Evolutionary conservation across 2,797 vertebrate genomes (phyloP).

Genomic region (Spizella passerina): DNA sequence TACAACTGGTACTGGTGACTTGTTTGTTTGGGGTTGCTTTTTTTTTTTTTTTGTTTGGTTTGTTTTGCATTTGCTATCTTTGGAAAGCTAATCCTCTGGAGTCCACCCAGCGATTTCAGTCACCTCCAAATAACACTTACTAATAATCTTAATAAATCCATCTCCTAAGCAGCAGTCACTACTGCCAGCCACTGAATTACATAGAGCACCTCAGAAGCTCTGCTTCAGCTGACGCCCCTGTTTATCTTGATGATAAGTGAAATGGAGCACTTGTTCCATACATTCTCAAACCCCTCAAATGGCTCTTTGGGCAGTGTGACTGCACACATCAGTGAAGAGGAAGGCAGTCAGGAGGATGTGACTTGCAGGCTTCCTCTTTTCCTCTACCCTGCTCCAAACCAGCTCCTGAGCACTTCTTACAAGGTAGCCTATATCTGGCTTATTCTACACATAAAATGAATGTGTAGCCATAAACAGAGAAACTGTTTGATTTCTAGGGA

Average conservation of each 20-base stretch:
- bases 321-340: neutral
- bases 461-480: neutral
- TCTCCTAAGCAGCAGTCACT: slow-evolving; percentile 31
- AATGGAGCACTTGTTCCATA: neutral
- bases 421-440: neutral
- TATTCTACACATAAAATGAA: neutral
- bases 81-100: slow-evolving; percentile 62
- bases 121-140: slow-evolving; percentile 60
- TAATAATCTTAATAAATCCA: slow-evolving; percentile 67
- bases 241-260: neutral
- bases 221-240: neutral
- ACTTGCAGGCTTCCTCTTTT: slow-evolving; percentile 4
- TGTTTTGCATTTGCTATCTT: slow-evolving; percentile 48
- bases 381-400: neutral
- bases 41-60: neutral
- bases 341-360: neutral
- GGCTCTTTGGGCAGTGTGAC: neutral
- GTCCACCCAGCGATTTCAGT: slow-evolving; percentile 51
- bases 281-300: neutral
- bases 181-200: slow-evolving; percentile 24
- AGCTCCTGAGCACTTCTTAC: neutral
- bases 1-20: neutral
- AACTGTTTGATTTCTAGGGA: neutral
- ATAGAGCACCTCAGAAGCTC: slow-evolving; percentile 21
- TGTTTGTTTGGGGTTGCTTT: slow-evolving; percentile 31